Conservation (phyloP, 2,113 vertebrate genomes). For the Carassius carassius region DNA sequence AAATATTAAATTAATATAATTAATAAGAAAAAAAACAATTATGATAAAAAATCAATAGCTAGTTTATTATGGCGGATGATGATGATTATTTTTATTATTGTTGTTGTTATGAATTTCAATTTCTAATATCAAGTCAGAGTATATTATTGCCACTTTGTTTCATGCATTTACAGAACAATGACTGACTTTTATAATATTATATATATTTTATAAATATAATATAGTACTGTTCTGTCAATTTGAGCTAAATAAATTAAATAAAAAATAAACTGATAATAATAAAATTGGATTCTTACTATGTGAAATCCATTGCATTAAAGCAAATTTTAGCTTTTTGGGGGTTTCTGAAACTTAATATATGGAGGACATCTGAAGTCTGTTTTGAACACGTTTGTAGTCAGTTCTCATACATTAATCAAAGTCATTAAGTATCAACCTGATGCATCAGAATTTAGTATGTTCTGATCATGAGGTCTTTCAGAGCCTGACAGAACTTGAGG, state of each 20-base stretch:
- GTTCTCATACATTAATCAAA: not conserved
- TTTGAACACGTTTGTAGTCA: too few relatives aligned
- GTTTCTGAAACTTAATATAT: not conserved
- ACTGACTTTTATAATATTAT: not conserved
- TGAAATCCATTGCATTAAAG: not conserved
- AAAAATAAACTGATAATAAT: not conserved
- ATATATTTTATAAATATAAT: too few relatives aligned
- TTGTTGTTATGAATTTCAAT: not conserved
- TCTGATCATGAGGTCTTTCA: not conserved
- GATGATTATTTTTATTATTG: too few relatives aligned
- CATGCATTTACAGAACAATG: not conserved
- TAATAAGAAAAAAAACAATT: too few relatives aligned
- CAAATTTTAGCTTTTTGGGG: not conserved
- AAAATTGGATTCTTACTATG: not conserved
- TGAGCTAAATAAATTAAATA: too few relatives aligned
- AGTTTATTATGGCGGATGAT: too few relatives aligned
- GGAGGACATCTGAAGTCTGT: not conserved
- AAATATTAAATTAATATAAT: too few relatives aligned
- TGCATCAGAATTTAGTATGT: not conserved
- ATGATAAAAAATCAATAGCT: too few relatives aligned
- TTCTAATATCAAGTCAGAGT: not conserved
- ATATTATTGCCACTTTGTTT: not conserved
- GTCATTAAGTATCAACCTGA: not conserved
- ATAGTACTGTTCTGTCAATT: too few relatives aligned
- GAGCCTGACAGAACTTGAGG: not conserved